Percentiles rank a stretch among this genome's conserved stretches.
These are phyloP conservation scores for Drosophila lini DNA, from an alignment of 1,140 invertebrate species.

Conservation along the genomic window DNA sequence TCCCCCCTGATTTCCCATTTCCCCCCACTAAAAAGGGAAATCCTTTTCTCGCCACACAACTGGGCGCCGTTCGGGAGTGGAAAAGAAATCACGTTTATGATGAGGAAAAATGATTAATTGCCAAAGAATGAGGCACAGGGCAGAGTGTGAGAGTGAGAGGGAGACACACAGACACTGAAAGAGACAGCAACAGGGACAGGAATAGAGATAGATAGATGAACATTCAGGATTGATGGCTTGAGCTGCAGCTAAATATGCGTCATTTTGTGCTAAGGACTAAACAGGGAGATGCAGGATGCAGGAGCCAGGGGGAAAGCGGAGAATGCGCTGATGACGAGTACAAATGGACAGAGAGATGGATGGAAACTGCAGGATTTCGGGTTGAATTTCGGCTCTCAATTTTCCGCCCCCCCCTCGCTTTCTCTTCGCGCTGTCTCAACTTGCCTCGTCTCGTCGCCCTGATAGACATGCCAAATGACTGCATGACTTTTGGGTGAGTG, in stretches of 20 bases:
- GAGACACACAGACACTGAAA: neutral
- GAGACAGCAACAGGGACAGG: conserved; percentile 7
- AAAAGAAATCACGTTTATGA: conserved; percentile 81
- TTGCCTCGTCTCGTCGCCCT: conserved; percentile 47
- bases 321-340: conserved; percentile 65
- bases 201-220: conserved; percentile 53
- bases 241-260: conserved; percentile 81
- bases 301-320: neutral
- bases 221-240: conserved; percentile 75
- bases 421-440: conserved; percentile 4
- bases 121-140: conserved; percentile 75
- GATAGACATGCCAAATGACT: conserved; percentile 82
- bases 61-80: conserved; percentile 58
- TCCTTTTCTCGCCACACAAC: conserved; percentile 43
- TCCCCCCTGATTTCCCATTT: neutral
- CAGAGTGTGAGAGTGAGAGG: conserved; percentile 22
- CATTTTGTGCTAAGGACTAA: conserved; percentile 76
- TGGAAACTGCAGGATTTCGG: conserved; percentile 61
- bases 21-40: neutral
- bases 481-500: conserved; percentile 82
- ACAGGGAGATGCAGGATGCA: conserved; percentile 16
- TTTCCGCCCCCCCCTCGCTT: neutral
- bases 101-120: conserved; percentile 80
- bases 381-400: conserved; percentile 35
- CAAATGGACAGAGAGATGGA: conserved; percentile 77